These are phyloP conservation scores for Brachionus paranguensis DNA, from an alignment of 1,140 invertebrate genomes.

Conservation along the genomic window DNA sequence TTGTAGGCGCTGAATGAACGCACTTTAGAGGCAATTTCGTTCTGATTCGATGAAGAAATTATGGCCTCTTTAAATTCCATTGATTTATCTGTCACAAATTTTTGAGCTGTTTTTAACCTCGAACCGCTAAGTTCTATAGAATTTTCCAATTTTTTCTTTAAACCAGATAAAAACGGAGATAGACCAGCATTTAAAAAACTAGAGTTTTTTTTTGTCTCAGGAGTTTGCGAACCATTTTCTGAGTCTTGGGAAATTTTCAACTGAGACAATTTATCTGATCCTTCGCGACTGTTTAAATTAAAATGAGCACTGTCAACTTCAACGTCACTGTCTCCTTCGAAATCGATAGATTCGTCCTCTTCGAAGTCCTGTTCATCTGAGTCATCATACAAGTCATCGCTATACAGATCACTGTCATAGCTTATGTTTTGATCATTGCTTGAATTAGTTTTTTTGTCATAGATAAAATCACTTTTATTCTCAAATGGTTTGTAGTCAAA, in stretches of 20 bases:
- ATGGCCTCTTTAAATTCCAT: background rate
- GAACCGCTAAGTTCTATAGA: background rate
- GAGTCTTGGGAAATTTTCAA: background rate
- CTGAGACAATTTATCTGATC: background rate
- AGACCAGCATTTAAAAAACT: background rate
- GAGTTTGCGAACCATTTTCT: background rate
- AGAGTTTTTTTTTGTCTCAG: background rate
- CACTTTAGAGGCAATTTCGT: background rate
- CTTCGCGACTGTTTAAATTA: background rate
- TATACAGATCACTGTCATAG: slow-evolving; percentile 11
- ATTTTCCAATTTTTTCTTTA: background rate
- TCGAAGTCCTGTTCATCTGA: background rate
- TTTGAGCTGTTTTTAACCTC: background rate
- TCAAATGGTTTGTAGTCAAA: background rate
- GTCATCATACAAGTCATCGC: slow-evolving; percentile 9
- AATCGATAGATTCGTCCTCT: background rate
- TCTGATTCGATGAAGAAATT: background rate
- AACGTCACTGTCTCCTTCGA: slow-evolving; percentile 7
- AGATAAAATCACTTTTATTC: slow-evolving; percentile 23
- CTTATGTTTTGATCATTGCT: background rate
- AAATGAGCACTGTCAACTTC: background rate
- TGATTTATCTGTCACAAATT: slow-evolving; percentile 4
- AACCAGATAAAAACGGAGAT: background rate
- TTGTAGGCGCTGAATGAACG: background rate
- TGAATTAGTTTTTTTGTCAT: background rate